Percentiles rank a stretch among this genome's conserved stretches.
Evolutionary conservation across 2,888 invertebrate genomes (phyloP).

Genomic region (Dyspetes luteomarginatus): DNA sequence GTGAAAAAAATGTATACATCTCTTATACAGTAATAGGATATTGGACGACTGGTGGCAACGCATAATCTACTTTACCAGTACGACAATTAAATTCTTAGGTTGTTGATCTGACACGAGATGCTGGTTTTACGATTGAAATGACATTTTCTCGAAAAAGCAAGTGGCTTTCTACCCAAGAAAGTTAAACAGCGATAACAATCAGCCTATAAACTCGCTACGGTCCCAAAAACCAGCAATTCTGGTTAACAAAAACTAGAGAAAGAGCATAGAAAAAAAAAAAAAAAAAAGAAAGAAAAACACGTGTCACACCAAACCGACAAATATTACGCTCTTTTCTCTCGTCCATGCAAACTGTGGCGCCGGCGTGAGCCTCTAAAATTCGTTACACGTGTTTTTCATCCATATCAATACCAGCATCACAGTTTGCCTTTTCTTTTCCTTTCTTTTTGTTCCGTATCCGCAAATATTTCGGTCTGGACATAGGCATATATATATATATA

Average conservation of each 20-base stretch:
- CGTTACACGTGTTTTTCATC: constrained; percentile 67
- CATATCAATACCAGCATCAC: constrained; percentile 49
- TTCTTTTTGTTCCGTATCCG: constrained; percentile 43
- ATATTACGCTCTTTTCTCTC: constrained; percentile 35
- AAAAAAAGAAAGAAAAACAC: constrained; percentile 23
- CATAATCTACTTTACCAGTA: too few species aligned
- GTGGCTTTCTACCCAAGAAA: too few species aligned
- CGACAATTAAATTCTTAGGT: too few species aligned
- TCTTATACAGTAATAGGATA: too few species aligned
- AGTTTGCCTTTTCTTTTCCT: constrained; percentile 37
- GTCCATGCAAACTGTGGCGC: constrained; percentile 25
- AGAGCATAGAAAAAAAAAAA: constrained; percentile 6
- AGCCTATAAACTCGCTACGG: too few species aligned
- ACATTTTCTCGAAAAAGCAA: too few species aligned
- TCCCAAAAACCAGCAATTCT: too few species aligned
- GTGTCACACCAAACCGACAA: constrained; percentile 47
- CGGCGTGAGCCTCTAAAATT: constrained; percentile 51
- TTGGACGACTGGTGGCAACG: too few species aligned
- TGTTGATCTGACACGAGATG: too few species aligned
- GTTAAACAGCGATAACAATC: too few species aligned
- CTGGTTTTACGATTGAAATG: too few species aligned
- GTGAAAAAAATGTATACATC: too few species aligned
- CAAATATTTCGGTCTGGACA: constrained; percentile 49
- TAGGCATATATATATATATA: neutral
- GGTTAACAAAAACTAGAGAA: constrained; percentile 30